Conservation (phyloP, 1,140 invertebrate genomes). For the Drosophila sulfurigaster region DNA sequence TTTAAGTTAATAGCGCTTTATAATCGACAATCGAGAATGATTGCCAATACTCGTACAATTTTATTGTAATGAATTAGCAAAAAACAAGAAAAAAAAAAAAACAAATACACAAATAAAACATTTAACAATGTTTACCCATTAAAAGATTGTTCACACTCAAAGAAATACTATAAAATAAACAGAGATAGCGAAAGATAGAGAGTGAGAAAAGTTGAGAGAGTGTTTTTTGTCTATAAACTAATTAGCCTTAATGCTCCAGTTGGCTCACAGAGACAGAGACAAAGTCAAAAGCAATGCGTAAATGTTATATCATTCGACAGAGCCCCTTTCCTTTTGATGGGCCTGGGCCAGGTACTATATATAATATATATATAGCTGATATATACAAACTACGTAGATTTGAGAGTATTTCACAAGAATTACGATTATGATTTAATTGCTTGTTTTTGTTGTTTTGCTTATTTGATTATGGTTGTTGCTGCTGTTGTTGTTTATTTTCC, state of each 20-base stretch:
- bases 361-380: too few species aligned
- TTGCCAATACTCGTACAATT: neutral
- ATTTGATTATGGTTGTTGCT: conserved; percentile 24
- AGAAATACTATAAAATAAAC: neutral
- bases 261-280: conserved; percentile 22
- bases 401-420: conserved; percentile 66
- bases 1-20: neutral
- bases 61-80: conserved; percentile 20
- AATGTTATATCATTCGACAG: conserved; percentile 55
- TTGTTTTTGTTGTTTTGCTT: conserved; percentile 26
- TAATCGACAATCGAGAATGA: neutral
- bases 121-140: conserved; percentile 6
- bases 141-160: conserved; percentile 25
- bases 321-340: conserved; percentile 52
- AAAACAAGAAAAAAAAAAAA: neutral
- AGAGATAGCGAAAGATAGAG: neutral
- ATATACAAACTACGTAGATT: conserved; percentile 1
- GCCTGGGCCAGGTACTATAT: conserved; percentile 8
- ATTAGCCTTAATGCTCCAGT: conserved; percentile 73
- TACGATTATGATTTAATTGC: conserved; percentile 44
- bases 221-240: conserved; percentile 57
- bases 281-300: conserved; percentile 51
- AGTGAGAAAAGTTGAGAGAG: conserved; percentile 10
- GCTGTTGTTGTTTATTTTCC: conserved; percentile 28
- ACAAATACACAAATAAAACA: neutral